Conservation (phyloP, 2,797 vertebrate species). For the Thripadectes ignobilis region DNA sequence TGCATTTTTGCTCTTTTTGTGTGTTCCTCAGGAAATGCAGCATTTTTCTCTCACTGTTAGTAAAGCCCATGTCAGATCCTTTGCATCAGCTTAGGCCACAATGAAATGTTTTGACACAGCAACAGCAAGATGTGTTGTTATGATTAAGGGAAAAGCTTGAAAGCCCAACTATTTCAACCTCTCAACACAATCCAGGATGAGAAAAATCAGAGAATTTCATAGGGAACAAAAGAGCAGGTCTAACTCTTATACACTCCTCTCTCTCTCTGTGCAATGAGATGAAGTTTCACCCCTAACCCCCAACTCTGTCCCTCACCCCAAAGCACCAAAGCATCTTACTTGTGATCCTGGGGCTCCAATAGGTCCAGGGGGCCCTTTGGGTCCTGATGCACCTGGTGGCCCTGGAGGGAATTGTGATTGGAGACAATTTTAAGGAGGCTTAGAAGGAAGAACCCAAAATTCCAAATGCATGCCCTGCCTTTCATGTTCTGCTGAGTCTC, state of each 20-base stretch:
- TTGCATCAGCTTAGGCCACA: not conserved
- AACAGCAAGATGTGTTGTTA: not conserved
- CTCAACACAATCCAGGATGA: not conserved
- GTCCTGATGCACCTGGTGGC: constrained; percentile 79
- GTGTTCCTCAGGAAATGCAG: not conserved
- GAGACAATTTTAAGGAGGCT: not conserved
- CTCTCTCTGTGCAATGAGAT: not conserved
- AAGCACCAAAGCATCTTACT: constrained; percentile 48
- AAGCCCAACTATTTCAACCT: not conserved
- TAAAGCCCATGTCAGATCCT: not conserved
- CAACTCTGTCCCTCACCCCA: not conserved
- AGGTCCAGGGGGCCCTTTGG: constrained; percentile 77
- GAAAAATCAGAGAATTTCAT: not conserved
- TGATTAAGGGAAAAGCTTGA: not conserved
- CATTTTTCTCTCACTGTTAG: not conserved
- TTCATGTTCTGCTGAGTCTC: not conserved
- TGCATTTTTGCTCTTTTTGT: not conserved
- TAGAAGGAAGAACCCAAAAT: not conserved
- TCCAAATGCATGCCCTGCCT: not conserved
- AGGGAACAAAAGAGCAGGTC: not conserved
- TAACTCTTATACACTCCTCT: not conserved
- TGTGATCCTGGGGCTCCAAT: constrained; percentile 76
- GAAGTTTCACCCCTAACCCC: not conserved
- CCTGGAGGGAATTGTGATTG: constrained; percentile 60
- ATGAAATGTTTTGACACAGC: constrained; percentile 19